Base-by-base conservation (phyloP, 2,113 vertebrate species). In the Paradisaea rubra region DNA sequence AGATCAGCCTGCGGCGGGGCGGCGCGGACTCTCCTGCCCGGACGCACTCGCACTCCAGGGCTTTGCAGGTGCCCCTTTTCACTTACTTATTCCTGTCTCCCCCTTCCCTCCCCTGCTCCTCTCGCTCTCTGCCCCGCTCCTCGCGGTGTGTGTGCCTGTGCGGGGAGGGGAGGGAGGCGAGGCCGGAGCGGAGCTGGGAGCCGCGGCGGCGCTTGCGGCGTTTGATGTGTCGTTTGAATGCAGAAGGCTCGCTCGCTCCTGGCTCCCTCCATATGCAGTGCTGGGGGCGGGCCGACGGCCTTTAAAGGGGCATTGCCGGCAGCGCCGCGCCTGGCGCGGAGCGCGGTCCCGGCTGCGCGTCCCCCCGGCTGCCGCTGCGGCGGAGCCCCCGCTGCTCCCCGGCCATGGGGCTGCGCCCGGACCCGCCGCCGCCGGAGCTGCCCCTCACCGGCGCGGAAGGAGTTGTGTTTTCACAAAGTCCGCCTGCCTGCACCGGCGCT, bases 161-260 rank as follows among this genome's bases (percentile, higher is more conserved):
- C 47, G 54, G 50, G 50, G 30, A 35, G 68, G 57, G 3, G 33
- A 41, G 79, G 72, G 28, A 25, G 31, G 69, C 47, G 59, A 47
- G 88, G 85, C 70, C 71, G 76, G 81, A 77, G 60, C 47, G 56
- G 70, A 47, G 87, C 79, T 37, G 70, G 39, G 61, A 73, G 69
- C 65, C 61, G 86, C 66, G 27, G 66, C 59, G 64, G 57, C 86
- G 81, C 92, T 91, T 88, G 94, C 88, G 71, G 95, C 79, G 91
- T 94, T 91, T 76, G 95, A 81, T 93, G 91, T 96, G 88, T 88
- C 85, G 95, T 96, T 95, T 96, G 96, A 95, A 95, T 96, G 93
- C 96, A 94, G 95, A 95, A 87, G 45, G 57, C 83, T 87, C 66
- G 68, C 91, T 88, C 69, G 70, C 92, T 94, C 69, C 95, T 94